Percentiles rank a stretch among this genome's conserved stretches.
phyloP scores from a whole-genome alignment of 2,888 invertebrate species.

The Corbicula japonica region DNA sequence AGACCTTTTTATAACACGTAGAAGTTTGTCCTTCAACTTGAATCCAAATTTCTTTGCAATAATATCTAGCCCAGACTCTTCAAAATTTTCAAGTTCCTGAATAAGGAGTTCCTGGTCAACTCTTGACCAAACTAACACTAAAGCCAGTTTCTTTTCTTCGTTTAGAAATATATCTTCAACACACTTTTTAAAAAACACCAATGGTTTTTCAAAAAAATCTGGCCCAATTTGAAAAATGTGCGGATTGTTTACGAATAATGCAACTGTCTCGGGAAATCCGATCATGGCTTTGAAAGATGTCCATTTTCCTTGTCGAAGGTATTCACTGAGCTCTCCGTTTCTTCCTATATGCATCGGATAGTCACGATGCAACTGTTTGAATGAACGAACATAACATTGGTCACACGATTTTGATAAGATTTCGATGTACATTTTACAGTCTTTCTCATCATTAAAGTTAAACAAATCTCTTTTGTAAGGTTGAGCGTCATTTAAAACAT shows the following conservation, averaged over 20 bases:
- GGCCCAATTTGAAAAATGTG: constrained; percentile 23
- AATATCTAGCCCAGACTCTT: neutral
- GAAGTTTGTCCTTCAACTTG: constrained; percentile 16
- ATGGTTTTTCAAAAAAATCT: constrained; percentile 29
- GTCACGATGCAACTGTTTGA: too few relatives aligned
- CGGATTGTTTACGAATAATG: constrained; percentile 39
- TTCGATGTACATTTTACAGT: too few relatives aligned
- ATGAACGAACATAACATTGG: too few relatives aligned
- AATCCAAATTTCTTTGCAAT: constrained; percentile 28
- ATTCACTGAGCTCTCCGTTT: too few relatives aligned
- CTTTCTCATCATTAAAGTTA: too few relatives aligned
- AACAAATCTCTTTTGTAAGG: too few relatives aligned
- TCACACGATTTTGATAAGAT: too few relatives aligned
- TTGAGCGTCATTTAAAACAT: too few relatives aligned
- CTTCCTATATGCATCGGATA: too few relatives aligned
- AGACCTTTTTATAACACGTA: constrained; percentile 14
- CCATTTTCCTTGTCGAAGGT: too few relatives aligned
- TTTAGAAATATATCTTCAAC: constrained; percentile 36
- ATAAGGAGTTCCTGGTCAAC: neutral
- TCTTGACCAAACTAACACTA: constrained; percentile 44
- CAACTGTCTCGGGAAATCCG: constrained; percentile 49
- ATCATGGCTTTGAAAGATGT: too few relatives aligned
- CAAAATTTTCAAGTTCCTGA: constrained; percentile 2
- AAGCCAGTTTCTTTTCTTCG: constrained; percentile 40
- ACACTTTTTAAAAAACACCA: constrained; percentile 39